These are phyloP conservation scores for Myripristis jacobus DNA, from an alignment of 2,797 vertebrate genomes.

Conservation along the genomic window DNA sequence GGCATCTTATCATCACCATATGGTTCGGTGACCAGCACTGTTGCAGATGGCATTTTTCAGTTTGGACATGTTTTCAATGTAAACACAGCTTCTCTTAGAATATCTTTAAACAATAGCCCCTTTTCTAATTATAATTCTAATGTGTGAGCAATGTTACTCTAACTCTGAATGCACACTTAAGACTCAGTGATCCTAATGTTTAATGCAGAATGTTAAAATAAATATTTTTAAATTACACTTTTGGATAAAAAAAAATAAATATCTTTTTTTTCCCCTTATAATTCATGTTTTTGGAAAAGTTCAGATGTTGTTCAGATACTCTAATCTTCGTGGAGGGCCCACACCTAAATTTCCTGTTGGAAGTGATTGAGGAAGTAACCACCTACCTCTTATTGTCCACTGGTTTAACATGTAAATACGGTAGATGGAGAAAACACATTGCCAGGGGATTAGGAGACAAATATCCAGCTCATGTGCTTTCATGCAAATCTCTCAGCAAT, in stretches of 20 bases:
- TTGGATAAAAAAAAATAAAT: slow-evolving; percentile 15
- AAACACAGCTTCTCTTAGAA: slow-evolving; percentile 43
- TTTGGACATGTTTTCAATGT: slow-evolving; percentile 35
- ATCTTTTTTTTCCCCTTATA: slow-evolving; percentile 28
- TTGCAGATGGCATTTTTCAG: slow-evolving; percentile 67
- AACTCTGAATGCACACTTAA: slow-evolving; percentile 17
- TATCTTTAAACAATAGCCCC: slow-evolving; percentile 32
- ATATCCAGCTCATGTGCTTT: slow-evolving; percentile 32
- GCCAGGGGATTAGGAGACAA: slow-evolving; percentile 45
- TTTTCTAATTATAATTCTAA: slow-evolving; percentile 26
- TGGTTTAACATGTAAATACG: slow-evolving; percentile 78
- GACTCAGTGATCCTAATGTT: slow-evolving; percentile 8
- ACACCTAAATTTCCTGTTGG: slow-evolving; percentile 84
- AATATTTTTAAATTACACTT: slow-evolving; percentile 16
- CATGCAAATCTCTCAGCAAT: slow-evolving; percentile 11
- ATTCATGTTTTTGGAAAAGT: slow-evolving; percentile 63
- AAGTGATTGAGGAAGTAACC: slow-evolving; percentile 84
- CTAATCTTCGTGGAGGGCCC: slow-evolving; percentile 68
- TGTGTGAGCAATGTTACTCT: background rate
- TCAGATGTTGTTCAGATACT: slow-evolving; percentile 70
- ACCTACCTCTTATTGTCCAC: slow-evolving; percentile 82
- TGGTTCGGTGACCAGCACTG: slow-evolving; percentile 75
- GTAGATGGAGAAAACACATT: slow-evolving; percentile 76
- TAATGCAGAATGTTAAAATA: background rate
- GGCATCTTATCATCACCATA: slow-evolving; percentile 81